Evolutionary conservation across 2,113 vertebrate genomes (phyloP).

Genomic region (Callithrix jacchus): DNA sequence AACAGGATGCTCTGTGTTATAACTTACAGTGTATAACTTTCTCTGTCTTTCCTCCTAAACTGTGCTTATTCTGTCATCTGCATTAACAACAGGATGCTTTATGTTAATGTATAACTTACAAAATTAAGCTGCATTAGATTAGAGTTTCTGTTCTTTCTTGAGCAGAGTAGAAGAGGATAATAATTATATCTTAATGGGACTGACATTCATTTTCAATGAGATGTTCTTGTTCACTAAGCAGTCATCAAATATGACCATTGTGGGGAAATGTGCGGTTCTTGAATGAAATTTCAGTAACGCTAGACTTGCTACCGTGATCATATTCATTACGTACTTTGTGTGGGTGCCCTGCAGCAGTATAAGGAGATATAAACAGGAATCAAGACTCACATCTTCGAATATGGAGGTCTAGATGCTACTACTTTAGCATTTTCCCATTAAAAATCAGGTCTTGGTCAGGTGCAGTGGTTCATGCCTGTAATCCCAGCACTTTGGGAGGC

Average conservation of each 20-base stretch:
- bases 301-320: neutral
- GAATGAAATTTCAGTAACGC: neutral
- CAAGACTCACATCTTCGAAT: neutral
- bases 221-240: constrained; percentile 37
- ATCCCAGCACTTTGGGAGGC: too few relatives aligned
- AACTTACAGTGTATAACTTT: too few relatives aligned
- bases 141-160: constrained; percentile 12
- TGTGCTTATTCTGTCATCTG: too few relatives aligned
- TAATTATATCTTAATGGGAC: neutral
- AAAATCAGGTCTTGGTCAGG: neutral
- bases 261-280: neutral
- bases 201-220: constrained; percentile 37
- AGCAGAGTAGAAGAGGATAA: neutral
- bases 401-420: neutral
- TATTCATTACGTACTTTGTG: neutral
- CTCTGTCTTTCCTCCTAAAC: too few relatives aligned
- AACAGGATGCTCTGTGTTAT: neutral
- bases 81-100: neutral
- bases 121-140: constrained; percentile 7
- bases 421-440: neutral
- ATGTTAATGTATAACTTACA: neutral
- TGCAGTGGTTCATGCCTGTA: too few relatives aligned
- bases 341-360: neutral
- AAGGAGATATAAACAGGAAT: neutral
- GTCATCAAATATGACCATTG: constrained; percentile 7